Base-by-base conservation (phyloP, 2,797 vertebrate species). In the Echiichthys vipera region DNA sequence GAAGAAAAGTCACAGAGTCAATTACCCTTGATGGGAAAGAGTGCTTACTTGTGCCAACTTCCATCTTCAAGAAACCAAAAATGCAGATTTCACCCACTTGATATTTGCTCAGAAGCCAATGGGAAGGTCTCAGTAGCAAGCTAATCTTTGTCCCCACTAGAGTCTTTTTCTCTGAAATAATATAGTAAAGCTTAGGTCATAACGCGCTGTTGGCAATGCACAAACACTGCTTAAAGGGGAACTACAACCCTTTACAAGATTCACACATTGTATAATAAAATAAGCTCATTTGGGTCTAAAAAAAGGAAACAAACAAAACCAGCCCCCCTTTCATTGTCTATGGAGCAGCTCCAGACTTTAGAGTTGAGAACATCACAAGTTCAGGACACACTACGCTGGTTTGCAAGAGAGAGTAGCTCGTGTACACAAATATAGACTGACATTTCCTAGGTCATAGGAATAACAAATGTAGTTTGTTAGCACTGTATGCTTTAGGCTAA, bases 1-100 rank as follows among this genome's bases (percentile, higher is more conserved):
- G 13, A 50, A 22, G 29, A 22, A 53, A 47, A 51, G 40, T 73
- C 50, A 40, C 20, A 68, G 50, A 7, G 27, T 42, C 10, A 29
- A 64, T 70, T 40, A 53, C 29, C 47, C 56, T 42, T 18, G 22
- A 55, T 64, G 42, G 27, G 71, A 67, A 65, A 63, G 37, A 39
- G 13, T 4, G 11, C 27, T 25, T 18, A 46, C 14, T 39, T 25
- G 46, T 50, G 20, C 56, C 40, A 37, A 22, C 20, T 27, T 58
- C 27, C 15, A 49, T 54, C 46, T 64, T 64, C 40, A 57, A 58
- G 39, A 71, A 58, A 47, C 43, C 39, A 27, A 25, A 45, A 25
- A 64, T 42, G n/a, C 30, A 45, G 57, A 22, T 22, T 7, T 40
- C 27, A 55, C 0, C 36, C 3, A 62, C n/a, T 40, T 24, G 17